These are phyloP conservation scores for Otocyon megalotis DNA, from an alignment of 2,113 vertebrate genomes.

Conservation along the genomic window DNA sequence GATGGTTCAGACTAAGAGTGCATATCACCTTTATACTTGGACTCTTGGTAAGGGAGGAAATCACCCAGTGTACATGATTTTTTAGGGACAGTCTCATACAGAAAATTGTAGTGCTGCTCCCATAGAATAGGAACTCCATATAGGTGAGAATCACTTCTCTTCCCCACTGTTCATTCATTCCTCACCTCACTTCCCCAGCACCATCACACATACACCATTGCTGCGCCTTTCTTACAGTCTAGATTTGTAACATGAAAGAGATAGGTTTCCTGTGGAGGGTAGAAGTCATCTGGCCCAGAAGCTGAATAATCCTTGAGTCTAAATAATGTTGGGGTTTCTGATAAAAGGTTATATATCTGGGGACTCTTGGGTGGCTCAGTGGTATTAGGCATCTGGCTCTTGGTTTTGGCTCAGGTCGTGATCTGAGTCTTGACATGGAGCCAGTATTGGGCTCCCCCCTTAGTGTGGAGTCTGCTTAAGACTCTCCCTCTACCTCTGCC, in stretches of 20 bases:
- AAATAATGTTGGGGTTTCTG: neutral
- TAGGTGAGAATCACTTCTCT: neutral
- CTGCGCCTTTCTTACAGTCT: neutral
- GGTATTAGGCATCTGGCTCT: neutral
- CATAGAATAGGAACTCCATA: neutral
- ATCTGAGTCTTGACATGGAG: neutral
- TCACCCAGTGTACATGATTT: neutral
- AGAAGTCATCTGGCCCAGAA: neutral
- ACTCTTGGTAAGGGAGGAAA: neutral
- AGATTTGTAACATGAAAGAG: neutral
- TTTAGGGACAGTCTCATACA: neutral
- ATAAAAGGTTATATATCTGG: neutral
- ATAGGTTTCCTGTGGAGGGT: neutral
- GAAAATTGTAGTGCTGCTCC: neutral
- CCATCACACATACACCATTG: neutral
- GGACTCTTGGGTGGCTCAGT: neutral
- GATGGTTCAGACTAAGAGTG: neutral
- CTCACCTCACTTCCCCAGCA: rapidly evolving
- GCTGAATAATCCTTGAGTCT: neutral
- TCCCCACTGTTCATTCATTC: neutral
- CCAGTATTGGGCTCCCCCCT: neutral
- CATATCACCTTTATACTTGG: neutral
- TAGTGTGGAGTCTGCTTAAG: neutral
- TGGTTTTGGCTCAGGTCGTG: neutral
- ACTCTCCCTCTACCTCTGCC: neutral